These are phyloP conservation scores for Ophthalmolycus amberensis DNA, from an alignment of 2,113 vertebrate genomes.

Conservation along the genomic window DNA sequence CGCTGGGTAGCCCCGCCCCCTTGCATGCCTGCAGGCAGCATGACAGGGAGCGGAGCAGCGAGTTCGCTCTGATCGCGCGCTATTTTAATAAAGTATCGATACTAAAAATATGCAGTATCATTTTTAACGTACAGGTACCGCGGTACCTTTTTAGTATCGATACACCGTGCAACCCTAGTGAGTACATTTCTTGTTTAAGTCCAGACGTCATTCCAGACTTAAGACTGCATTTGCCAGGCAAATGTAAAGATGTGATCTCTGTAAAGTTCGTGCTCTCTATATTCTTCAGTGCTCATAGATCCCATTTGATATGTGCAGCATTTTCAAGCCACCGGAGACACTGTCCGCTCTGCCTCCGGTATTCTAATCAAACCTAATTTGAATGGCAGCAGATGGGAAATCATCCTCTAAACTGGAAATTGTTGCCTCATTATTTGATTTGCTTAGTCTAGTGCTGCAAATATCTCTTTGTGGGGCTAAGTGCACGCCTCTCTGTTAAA, in stretches of 20 bases:
- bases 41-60: too few relatives aligned
- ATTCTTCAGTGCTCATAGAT: neutral
- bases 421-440: neutral
- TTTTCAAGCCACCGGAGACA: neutral
- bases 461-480: neutral
- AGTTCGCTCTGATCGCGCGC: too few relatives aligned
- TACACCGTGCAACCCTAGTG: neutral
- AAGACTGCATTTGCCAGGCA: neutral
- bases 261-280: neutral
- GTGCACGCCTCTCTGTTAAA: neutral
- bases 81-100: too few relatives aligned
- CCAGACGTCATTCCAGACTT: neutral
- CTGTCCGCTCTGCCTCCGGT: neutral
- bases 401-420: neutral
- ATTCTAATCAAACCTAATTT: slow-evolving; percentile 10
- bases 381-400: neutral
- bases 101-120: too few relatives aligned
- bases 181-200: neutral
- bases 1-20: too few relatives aligned
- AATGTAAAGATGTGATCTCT: neutral
- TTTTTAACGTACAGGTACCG: too few relatives aligned
- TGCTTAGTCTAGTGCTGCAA: neutral
- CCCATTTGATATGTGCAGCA: neutral
- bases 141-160: too few relatives aligned
- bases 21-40: too few relatives aligned